These are phyloP conservation scores for Eledona agricola DNA, from an alignment of 2,888 invertebrate species.

Conservation along the genomic window DNA sequence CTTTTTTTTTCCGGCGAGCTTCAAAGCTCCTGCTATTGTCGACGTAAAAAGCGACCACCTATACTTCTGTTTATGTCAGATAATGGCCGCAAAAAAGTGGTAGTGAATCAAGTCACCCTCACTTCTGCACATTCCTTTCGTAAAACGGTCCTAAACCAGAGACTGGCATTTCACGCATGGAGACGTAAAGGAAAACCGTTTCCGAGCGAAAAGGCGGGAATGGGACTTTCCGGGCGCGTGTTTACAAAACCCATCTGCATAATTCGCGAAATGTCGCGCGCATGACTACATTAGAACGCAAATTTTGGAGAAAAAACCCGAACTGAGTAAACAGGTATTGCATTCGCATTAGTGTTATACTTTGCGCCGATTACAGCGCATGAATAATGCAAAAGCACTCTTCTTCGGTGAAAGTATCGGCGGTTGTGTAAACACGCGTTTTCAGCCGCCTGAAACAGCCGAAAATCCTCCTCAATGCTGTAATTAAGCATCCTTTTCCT, in stretches of 20 bases:
- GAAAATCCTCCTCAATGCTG: too few relatives aligned
- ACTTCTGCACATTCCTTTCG: constrained; percentile 51
- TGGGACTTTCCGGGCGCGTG: constrained; percentile 48
- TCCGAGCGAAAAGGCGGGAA: constrained; percentile 42
- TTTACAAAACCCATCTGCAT: constrained; percentile 38
- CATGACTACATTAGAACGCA: not conserved
- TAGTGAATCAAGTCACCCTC: constrained; percentile 54
- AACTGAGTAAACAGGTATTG: too few relatives aligned
- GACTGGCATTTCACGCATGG: constrained; percentile 57
- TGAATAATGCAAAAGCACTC: constrained; percentile 20
- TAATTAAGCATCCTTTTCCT: too few relatives aligned
- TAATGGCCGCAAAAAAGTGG: constrained; percentile 52
- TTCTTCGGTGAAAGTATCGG: constrained; percentile 6
- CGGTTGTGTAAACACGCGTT: too few relatives aligned
- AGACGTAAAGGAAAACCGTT: constrained; percentile 53
- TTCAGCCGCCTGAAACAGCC: too few relatives aligned
- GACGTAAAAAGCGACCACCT: constrained; percentile 38
- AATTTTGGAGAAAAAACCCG: too few relatives aligned
- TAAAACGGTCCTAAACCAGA: constrained; percentile 55
- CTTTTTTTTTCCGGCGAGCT: constrained; percentile 13
- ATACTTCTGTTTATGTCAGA: constrained; percentile 52
- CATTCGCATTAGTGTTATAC: constrained; percentile 5
- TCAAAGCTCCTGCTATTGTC: constrained; percentile 16
- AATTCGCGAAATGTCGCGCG: constrained; percentile 15
- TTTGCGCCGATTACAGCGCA: constrained; percentile 4